Percentiles rank a stretch among this genome's conserved stretches.
phyloP scores from a whole-genome alignment of 2,113 vertebrate species.

The Procavia capensis region DNA sequence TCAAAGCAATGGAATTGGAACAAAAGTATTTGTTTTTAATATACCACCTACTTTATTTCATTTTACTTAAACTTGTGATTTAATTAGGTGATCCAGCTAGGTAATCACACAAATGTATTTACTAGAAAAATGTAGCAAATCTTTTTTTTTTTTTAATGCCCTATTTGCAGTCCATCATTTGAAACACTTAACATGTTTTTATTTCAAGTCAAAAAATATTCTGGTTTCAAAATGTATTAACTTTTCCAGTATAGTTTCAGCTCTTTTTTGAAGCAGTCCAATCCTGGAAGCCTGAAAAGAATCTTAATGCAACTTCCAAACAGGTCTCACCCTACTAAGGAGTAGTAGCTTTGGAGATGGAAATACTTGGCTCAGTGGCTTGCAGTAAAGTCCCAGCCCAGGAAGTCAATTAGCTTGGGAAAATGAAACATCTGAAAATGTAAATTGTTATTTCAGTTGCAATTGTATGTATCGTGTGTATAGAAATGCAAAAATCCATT shows the following conservation, averaged over 20 bases:
- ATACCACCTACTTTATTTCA: background rate
- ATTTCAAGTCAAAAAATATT: conserved; percentile 68
- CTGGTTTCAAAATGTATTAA: conserved; percentile 66
- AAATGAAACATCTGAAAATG: conserved; percentile 63
- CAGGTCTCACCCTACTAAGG: conserved; percentile 42
- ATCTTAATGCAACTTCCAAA: conserved; percentile 72
- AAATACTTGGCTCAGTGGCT: conserved; percentile 51
- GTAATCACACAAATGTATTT: background rate
- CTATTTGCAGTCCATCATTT: conserved; percentile 55
- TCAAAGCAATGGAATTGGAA: conserved; percentile 26
- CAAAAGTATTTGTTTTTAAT: background rate
- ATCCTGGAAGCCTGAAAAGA: conserved; percentile 64
- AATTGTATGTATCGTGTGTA: conserved; percentile 57
- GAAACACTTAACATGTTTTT: conserved; percentile 66
- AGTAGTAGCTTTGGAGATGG: conserved; percentile 67
- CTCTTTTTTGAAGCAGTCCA: conserved; percentile 59
- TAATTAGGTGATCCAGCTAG: background rate
- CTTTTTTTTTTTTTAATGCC: background rate
- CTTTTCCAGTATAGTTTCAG: conserved; percentile 66
- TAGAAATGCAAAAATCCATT: conserved; percentile 64
- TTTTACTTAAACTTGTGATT: conserved; percentile 31
- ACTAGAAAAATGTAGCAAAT: conserved; percentile 5
- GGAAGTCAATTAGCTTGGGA: conserved; percentile 69
- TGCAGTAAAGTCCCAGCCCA: conserved; percentile 59
- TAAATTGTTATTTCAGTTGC: conserved; percentile 67